Percentiles rank a stretch among this genome's conserved stretches.
Conservation (phyloP, 1,140 invertebrate genomes). For the Luehdorfia chinensis region DNA sequence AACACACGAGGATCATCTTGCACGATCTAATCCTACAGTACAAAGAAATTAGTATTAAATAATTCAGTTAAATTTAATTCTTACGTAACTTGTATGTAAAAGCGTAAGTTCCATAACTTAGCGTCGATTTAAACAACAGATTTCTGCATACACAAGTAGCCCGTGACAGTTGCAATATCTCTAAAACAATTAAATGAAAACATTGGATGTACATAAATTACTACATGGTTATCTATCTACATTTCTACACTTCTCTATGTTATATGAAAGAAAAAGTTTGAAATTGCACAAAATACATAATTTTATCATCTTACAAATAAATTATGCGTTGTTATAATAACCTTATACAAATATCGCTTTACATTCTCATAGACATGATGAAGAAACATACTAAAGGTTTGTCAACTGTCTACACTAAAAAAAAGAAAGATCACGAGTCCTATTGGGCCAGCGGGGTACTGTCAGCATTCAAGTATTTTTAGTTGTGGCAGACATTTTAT, state of each 20-base stretch:
- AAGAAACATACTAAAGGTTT: no score
- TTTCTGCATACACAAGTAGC: constrained; percentile 6
- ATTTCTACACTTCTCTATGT: constrained; percentile 70
- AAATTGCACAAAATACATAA: constrained; percentile 33
- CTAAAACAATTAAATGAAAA: constrained; percentile 9
- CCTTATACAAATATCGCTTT: constrained; percentile 38
- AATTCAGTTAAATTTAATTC: constrained; percentile 1
- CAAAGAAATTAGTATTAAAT: constrained; percentile 27
- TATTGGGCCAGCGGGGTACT: not conserved
- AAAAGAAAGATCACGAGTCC: constrained; percentile 5
- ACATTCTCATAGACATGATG: no score
- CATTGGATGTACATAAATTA: constrained; percentile 37
- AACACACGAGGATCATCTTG: constrained; percentile 52
- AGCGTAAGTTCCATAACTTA: constrained; percentile 10
- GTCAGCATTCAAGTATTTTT: not conserved
- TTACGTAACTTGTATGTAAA: constrained; percentile 11
- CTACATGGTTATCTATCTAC: constrained; percentile 73
- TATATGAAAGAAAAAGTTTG: constrained; percentile 44
- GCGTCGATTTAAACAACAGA: constrained; percentile 2
- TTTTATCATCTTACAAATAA: constrained; percentile 45
- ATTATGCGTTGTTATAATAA: constrained; percentile 51
- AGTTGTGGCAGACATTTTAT: constrained; percentile 9
- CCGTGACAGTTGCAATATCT: constrained; percentile 5
- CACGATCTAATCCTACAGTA: constrained; percentile 38
- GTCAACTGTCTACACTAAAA: no score